Evolutionary conservation across 2,888 invertebrate genomes (phyloP), one percentile per base, ranked within the genome.

Genomic region (Nemapogon koenigi): DNA sequence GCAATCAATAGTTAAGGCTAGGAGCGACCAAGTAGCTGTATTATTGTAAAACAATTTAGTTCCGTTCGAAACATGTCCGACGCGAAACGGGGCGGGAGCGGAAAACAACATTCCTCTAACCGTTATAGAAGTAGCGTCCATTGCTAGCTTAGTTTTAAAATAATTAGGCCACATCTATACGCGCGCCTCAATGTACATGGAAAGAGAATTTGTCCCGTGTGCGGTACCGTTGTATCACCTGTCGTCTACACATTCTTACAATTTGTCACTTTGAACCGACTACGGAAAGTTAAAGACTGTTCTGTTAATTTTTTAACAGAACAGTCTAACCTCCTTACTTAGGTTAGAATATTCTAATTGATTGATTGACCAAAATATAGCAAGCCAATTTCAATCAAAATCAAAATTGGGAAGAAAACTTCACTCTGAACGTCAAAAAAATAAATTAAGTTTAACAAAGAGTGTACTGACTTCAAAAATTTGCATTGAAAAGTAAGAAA

Each of bases 101-200:
- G 33, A 41, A 42, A 40, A 44, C 49, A 43, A 49, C 62, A 63
- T 65, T 64, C 62, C 40, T 8, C 32, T 19, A 19, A n/a, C n/a
- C n/a, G n/a, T n/a, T n/a, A n/a, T 4, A 33, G 16, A 31, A 31
- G 13, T n/a, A 16, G 15, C 31, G 16, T 62, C 63, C 65, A 65
- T 60, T 57, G 55, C 64, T 63, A 66, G 61, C 68, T 67, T 66
- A 64, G 49, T 52, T 57, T 39, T 46, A 47, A 46, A 45, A 51
- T 53, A 62, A 64, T 59, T 55, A 57, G 61, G 63, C 56, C 59
- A 57, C 41, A 33, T 29, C 44, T 17, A 35, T 33, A 48, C 49
- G 38, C 46, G 49, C 44, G 50, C 48, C 41, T 45, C 56, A 51
- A 62, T 66, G 68, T 54, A 55, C 59, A 54, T 50, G 42, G 49